Conservation (phyloP, 2,888 invertebrate genomes). For the Pilophorus perplexus region DNA sequence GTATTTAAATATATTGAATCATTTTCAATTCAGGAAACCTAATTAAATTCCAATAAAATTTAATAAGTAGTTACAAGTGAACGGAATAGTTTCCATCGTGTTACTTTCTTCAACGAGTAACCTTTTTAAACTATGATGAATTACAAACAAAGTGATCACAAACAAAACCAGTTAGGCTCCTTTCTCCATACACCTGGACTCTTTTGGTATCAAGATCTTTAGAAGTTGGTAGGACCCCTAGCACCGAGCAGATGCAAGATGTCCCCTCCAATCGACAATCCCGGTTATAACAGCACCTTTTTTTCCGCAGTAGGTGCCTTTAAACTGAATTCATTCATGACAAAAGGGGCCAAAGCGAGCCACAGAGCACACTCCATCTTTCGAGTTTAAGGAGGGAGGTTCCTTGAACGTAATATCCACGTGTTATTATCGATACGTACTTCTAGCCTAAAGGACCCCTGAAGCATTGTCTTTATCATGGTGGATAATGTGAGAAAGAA, state of each 20-base stretch:
- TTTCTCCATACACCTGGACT: slow-evolving; percentile 11
- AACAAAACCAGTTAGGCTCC: neutral
- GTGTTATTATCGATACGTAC: no score
- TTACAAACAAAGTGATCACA: slow-evolving; percentile 1
- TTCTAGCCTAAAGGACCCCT: no score
- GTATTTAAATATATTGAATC: no score
- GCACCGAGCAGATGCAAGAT: slow-evolving; percentile 8
- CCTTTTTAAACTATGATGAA: no score
- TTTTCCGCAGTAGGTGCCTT: slow-evolving; percentile 6
- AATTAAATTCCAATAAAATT: no score
- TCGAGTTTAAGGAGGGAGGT: neutral
- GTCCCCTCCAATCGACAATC: neutral
- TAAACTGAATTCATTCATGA: slow-evolving; percentile 4
- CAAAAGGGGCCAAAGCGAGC: neutral
- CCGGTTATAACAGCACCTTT: slow-evolving; percentile 7
- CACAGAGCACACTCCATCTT: slow-evolving; percentile 1
- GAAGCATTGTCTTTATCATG: no score
- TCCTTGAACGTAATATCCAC: no score
- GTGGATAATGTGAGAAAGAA: no score
- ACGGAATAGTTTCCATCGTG: no score
- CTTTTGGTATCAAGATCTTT: slow-evolving; percentile 1
- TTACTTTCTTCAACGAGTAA: no score
- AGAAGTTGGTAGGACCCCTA: neutral
- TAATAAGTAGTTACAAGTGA: no score
- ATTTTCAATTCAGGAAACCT: no score